These are phyloP conservation scores for Onychomys arenicola DNA, from an alignment of 2,797 vertebrate species.

Conservation along the genomic window DNA sequence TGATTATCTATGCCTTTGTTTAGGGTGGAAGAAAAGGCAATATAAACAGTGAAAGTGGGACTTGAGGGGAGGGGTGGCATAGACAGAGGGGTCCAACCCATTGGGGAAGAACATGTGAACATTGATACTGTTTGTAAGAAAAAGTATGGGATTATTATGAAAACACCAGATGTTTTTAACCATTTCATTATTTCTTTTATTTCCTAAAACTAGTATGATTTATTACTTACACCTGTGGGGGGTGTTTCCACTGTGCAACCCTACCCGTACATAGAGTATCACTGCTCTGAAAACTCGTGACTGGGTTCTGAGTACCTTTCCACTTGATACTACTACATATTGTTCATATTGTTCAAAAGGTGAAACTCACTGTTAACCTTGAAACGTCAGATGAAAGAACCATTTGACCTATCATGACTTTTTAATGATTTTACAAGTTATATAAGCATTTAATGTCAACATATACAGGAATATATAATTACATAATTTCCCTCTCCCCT, in stretches of 20 bases:
- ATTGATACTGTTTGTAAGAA: background rate
- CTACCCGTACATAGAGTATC: accelerated
- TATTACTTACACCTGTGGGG: background rate
- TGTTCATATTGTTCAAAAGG: background rate
- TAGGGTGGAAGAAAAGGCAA: background rate
- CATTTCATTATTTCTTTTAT: background rate
- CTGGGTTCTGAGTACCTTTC: background rate
- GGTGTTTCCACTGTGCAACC: accelerated
- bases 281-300: background rate
- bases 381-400: background rate
- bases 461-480: background rate
- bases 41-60: background rate
- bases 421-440: background rate
- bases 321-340: background rate
- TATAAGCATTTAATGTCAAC: background rate
- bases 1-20: background rate
- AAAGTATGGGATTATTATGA: background rate
- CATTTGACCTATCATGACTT: background rate
- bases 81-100: background rate
- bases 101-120: background rate
- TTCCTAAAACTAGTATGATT: background rate
- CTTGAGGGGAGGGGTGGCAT: accelerated
- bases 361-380: background rate
- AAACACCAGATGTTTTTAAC: background rate
- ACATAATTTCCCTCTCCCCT: background rate